Conservation (phyloP, 2,888 invertebrate genomes). For the Drosophila nigricruria region DNA sequence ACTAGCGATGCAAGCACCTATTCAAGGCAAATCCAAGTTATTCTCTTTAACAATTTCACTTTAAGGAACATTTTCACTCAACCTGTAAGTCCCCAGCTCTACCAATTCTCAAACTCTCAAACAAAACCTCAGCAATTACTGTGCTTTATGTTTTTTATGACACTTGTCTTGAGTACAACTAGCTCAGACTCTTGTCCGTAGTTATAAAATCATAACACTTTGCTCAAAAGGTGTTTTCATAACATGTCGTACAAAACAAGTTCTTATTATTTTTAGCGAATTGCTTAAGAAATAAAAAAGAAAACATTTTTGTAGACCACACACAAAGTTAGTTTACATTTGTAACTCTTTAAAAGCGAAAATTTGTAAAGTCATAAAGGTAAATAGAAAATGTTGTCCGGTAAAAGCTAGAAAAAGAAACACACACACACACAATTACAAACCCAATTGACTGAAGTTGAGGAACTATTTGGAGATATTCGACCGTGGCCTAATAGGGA, state of each 20-base stretch:
- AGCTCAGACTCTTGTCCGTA: constrained; percentile 32
- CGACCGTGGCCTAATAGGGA: constrained; percentile 19
- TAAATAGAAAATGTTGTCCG: constrained; percentile 44
- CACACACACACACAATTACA: constrained; percentile 28
- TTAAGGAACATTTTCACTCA: background rate
- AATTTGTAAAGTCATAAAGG: constrained; percentile 48
- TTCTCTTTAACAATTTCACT: background rate
- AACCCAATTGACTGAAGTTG: constrained; percentile 25
- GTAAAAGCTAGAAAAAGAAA: constrained; percentile 24
- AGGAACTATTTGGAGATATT: constrained; percentile 9
- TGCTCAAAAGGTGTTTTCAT: constrained; percentile 29
- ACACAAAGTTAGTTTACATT: constrained; percentile 46
- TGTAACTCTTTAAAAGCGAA: constrained; percentile 35
- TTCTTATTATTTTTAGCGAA: constrained; percentile 40
- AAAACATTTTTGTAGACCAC: constrained; percentile 44
- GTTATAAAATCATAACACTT: constrained; percentile 24
- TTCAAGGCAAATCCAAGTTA: background rate
- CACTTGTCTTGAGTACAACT: constrained; percentile 30
- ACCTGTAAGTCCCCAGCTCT: background rate
- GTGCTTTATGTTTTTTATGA: constrained; percentile 27
- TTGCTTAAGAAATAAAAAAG: constrained; percentile 24
- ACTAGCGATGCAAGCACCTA: too few relatives aligned
- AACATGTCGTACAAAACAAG: constrained; percentile 47
- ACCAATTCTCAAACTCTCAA: background rate
- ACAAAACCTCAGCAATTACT: background rate